Conservation (phyloP, 2,888 invertebrate genomes). For the Drosophila mimetica region DNA sequence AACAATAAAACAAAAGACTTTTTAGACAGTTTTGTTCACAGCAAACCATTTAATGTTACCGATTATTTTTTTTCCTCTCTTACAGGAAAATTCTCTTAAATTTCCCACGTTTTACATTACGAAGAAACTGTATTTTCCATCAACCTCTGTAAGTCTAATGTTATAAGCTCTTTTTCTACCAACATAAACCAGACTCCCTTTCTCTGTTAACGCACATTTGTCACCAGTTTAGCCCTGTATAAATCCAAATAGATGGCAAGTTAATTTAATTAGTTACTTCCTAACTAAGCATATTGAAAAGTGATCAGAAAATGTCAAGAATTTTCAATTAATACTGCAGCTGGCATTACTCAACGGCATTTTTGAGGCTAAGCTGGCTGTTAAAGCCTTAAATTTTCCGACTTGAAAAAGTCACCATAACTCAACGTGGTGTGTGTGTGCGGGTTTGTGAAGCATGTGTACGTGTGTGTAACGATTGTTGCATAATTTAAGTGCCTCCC, state of each 20-base stretch:
- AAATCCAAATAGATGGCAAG: not conserved
- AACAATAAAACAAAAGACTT: conserved; percentile 1
- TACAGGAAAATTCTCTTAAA: conserved; percentile 36
- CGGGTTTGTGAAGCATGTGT: conserved; percentile 1
- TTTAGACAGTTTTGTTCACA: not conserved
- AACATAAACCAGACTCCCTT: conserved; percentile 11
- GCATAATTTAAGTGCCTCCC: conserved; percentile 50
- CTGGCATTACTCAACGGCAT: conserved; percentile 21
- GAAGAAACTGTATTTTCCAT: not conserved
- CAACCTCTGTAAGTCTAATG: not conserved
- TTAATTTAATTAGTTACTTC: conserved; percentile 4
- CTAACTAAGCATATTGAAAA: not conserved
- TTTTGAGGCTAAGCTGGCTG: conserved; percentile 15
- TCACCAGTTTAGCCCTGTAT: not conserved
- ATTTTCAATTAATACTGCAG: conserved; percentile 43
- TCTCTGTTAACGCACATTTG: conserved; percentile 13
- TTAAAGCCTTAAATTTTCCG: conserved; percentile 6
- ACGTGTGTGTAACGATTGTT: conserved; percentile 28
- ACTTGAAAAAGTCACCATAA: conserved; percentile 16
- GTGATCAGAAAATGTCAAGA: conserved; percentile 6
- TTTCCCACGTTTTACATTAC: not conserved
- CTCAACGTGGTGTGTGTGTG: conserved; percentile 17
- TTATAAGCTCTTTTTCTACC: not conserved
- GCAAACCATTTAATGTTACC: not conserved
- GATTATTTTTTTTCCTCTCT: not conserved